phyloP scores from a whole-genome alignment of 2,888 invertebrate genomes.

The Venustoraphidia nigricollis region DNA sequence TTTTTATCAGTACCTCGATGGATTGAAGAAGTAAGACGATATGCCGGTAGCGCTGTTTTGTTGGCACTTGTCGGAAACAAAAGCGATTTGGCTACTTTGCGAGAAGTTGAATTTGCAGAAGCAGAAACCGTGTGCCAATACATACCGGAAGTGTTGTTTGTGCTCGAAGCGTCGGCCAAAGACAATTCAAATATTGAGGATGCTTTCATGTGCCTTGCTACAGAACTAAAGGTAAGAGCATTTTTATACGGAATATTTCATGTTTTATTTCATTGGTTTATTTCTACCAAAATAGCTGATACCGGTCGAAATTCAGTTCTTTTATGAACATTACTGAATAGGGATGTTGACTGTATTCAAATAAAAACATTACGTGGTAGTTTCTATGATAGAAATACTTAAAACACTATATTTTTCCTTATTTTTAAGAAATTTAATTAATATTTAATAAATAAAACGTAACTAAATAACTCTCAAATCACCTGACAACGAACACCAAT shows the following conservation, averaged over 20 bases:
- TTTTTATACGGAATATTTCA: too few species aligned
- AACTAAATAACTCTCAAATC: too few species aligned
- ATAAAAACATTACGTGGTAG: too few species aligned
- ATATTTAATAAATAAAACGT: too few species aligned
- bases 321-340: too few species aligned
- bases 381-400: too few species aligned
- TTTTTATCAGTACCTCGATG: conserved; percentile 86
- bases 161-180: conserved; percentile 81
- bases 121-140: conserved; percentile 76
- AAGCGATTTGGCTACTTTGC: conserved; percentile 63
- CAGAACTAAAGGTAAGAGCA: conserved; percentile 59
- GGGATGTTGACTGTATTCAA: too few species aligned
- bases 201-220: conserved; percentile 71
- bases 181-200: conserved; percentile 84
- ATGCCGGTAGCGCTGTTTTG: conserved; percentile 83
- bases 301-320: neutral
- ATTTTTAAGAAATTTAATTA: too few species aligned
- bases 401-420: too few species aligned
- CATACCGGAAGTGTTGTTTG: conserved; percentile 72
- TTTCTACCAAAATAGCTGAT: neutral
- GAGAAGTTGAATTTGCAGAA: conserved; percentile 76
- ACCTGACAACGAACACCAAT: too few species aligned
- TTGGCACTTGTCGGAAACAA: conserved; percentile 88
- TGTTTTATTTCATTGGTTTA: neutral
- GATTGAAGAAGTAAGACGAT: conserved; percentile 90